phyloP scores from a whole-genome alignment of 2,888 invertebrate species.

The Ichneumon xanthorius region DNA sequence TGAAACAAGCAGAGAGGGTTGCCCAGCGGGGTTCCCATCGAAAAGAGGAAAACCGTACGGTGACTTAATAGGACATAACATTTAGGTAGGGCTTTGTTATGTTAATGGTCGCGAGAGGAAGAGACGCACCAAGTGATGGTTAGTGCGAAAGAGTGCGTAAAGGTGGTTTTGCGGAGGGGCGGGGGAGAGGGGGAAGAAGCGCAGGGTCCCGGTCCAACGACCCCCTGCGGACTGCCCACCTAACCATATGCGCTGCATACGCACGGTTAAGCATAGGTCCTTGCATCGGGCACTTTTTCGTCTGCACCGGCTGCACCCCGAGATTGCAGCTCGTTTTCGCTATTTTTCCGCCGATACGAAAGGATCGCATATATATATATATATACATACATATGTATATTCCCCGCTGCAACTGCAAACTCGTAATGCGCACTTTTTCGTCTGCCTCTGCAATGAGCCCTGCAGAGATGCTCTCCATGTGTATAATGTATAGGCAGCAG shows the following conservation, averaged over 20 bases:
- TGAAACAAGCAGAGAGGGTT: not conserved
- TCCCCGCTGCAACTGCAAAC: not conserved
- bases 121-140: slow-evolving; percentile 23
- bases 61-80: slow-evolving; percentile 70
- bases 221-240: slow-evolving; percentile 63
- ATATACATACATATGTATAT: too few species aligned
- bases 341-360: not conserved
- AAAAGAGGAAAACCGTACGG: slow-evolving; percentile 65
- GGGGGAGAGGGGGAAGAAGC: slow-evolving; percentile 24
- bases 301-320: slow-evolving; percentile 1
- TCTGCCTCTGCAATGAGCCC: not conserved
- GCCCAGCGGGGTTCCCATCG: slow-evolving; percentile 53
- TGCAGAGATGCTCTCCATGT: not conserved
- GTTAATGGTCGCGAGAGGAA: slow-evolving; percentile 59
- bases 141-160: slow-evolving; percentile 48
- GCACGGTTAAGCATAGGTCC: not conserved
- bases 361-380: not conserved
- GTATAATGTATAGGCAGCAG: slow-evolving; percentile 31
- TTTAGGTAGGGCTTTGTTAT: slow-evolving; percentile 66
- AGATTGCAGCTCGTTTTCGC: slow-evolving; percentile 1
- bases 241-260: not conserved
- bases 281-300: slow-evolving; percentile 42
- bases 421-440: slow-evolving; percentile 13
- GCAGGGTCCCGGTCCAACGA: slow-evolving; percentile 62
- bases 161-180: not conserved